Base-by-base conservation (phyloP, 2,113 vertebrate species). In the Saguinus midas region DNA sequence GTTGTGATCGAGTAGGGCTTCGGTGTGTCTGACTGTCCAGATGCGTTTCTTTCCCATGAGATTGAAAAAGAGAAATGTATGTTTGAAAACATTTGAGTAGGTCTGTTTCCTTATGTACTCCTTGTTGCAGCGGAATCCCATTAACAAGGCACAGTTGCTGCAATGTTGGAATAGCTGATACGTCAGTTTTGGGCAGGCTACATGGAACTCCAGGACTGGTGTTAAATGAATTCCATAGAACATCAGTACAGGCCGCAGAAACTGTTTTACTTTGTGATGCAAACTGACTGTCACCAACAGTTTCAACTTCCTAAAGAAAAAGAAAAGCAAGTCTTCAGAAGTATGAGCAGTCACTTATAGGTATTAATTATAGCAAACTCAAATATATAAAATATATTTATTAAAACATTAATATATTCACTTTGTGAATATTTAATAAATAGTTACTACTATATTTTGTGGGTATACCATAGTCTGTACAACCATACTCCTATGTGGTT, bases 21-120 rank as follows among this genome's bases (percentile, higher is more conserved):
- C 2, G 25, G 27, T 25, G 21, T 52, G 86, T 96, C 58, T 96
- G 96, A 37, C 80, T 95, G 52, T 91, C 70, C 20, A 50, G 86
- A 43, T 91, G 2, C 0, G 81, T 66, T 68, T 96, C 95, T 66
- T 57, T 81, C 84, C 97, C 97, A 72, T 79, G 97, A 68, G 98
- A 98, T 29, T 92, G 96, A 80, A 98, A 97, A 43, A 98, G 96
- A 94, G 98, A 97, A 90, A 98, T 85, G 66, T 98, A 98, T 90
- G 98, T 97, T 64, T 98, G 99, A 94, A 99, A 95, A 87, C 96
- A 98, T 45, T 94, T 97, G 87, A 98, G 94, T 87, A 99, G 43
- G 68, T 98, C 98, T 85, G 97, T 96, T 84, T 99, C 99, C 91
- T 97, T 97, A 0, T 95, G 88, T 93, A 79, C 76, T 89, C 75